phyloP scores from a whole-genome alignment of 2,797 vertebrate genomes.

The Gymnothorax reevesii region DNA sequence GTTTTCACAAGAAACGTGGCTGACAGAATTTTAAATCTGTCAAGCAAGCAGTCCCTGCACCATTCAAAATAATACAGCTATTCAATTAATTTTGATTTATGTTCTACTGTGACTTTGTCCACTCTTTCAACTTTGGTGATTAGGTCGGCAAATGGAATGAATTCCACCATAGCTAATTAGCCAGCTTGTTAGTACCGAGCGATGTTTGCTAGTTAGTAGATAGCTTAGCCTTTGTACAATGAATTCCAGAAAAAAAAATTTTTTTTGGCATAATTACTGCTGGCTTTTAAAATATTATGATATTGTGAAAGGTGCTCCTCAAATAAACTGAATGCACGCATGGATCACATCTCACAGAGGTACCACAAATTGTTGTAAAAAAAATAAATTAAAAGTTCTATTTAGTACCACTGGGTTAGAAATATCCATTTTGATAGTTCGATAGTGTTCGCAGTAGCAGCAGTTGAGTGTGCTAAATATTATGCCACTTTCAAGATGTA shows the following conservation, averaged over 20 bases:
- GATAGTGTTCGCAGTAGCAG: not conserved
- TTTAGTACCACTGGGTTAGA: not conserved
- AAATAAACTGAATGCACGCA: not conserved
- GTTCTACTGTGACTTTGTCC: not conserved
- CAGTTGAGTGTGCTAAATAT: not conserved
- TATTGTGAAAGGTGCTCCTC: not conserved
- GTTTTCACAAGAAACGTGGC: too few species aligned
- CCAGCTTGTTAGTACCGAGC: not conserved
- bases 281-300: not conserved
- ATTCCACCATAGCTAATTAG: not conserved
- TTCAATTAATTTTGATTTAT: not conserved
- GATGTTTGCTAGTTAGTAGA: not conserved
- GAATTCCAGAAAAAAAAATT: not conserved
- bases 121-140: not conserved
- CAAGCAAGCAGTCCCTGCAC: not conserved
- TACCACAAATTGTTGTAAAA: conserved; percentile 18
- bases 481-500: not conserved
- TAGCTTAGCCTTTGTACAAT: not conserved
- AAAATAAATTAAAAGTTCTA: not conserved
- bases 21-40: not conserved
- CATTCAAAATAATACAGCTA: not conserved
- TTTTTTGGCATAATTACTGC: too few species aligned
- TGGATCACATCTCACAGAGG: not conserved
- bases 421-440: not conserved
- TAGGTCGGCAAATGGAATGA: not conserved